Percentiles rank a stretch among this genome's conserved stretches.
Conservation (phyloP, 2,113 vertebrate genomes). For the Numida meleagris region DNA sequence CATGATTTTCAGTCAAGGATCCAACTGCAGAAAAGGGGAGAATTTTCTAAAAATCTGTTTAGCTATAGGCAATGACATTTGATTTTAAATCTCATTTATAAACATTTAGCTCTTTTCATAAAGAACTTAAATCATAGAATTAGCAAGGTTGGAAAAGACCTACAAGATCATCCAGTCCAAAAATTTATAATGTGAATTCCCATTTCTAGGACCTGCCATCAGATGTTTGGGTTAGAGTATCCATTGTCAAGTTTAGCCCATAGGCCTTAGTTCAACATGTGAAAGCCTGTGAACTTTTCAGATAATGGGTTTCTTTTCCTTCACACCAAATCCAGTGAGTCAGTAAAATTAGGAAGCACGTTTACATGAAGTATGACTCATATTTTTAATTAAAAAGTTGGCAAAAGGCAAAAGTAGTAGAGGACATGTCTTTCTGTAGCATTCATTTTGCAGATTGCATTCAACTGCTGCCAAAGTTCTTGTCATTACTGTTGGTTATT, state of each 20-base stretch:
- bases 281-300: not conserved
- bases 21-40: not conserved
- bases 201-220: not conserved
- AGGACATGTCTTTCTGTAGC: constrained; percentile 25
- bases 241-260: not conserved
- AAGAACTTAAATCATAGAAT: not conserved
- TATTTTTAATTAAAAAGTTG: constrained; percentile 60
- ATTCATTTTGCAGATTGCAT: constrained; percentile 52
- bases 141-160: no score
- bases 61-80: not conserved
- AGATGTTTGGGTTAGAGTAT: not conserved
- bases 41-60: not conserved
- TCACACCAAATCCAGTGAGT: not conserved
- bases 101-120: not conserved
- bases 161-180: no score
- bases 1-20: not conserved
- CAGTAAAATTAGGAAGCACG: constrained; percentile 24
- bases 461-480: constrained; percentile 23
- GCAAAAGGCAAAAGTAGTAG: constrained; percentile 47
- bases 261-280: not conserved
- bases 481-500: constrained; percentile 1
- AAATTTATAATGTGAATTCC: not conserved
- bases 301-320: not conserved
- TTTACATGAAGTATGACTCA: constrained; percentile 54
- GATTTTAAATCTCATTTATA: not conserved